Evolutionary conservation across 2,113 vertebrate species (phyloP), one percentile per base, ranked within the genome.

Genomic region (Acrocephalus kingi): DNA sequence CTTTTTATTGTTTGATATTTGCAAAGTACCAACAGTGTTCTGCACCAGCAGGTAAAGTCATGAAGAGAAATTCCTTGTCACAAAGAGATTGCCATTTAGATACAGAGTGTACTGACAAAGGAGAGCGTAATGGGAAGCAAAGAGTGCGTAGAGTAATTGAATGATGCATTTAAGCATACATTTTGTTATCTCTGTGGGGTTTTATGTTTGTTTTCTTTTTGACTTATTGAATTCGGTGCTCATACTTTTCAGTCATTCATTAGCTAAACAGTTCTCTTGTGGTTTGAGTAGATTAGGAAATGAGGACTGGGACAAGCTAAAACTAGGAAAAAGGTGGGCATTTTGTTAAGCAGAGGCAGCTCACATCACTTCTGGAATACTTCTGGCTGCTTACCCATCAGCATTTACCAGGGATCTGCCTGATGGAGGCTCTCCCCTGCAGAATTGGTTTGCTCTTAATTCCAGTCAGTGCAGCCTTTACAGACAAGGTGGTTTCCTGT

Each of bases 221-320:
- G 88, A 95, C 80, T 97, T 97, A 96, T 54, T 96, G 92, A 96
- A 95, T 92, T 89, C 0, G 2, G 76, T 92, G 90, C 84, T 95
- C 94, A 87, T 90, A 93, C 88, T 94, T 97, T 93, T 96, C 94
- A 96, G 91, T 96, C 96, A 96, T 94, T 94, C 83, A 96, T 96
- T 96, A 96, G 86, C 83, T 93, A 93, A 95, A 96, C 80, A 66
- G 83, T 82, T 86, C 94, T 95, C 90, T 90, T 56, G 95, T 95
- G 96, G 79, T 84, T 96, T 92, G 90, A 62, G 83, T 58, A 64
- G 90, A 92, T 90, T 89, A 94, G 76, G 83, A 94, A 95, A 92
- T 84, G 85, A 94, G 79, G 79, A 48, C 52, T 93, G 64, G 69
- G 72, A 90, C 69, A 78, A 88, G 66, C 49, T 79, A 87, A 95